Evolutionary conservation across 2,113 vertebrate species (phyloP).

Genomic region (Excalfactoria chinensis): DNA sequence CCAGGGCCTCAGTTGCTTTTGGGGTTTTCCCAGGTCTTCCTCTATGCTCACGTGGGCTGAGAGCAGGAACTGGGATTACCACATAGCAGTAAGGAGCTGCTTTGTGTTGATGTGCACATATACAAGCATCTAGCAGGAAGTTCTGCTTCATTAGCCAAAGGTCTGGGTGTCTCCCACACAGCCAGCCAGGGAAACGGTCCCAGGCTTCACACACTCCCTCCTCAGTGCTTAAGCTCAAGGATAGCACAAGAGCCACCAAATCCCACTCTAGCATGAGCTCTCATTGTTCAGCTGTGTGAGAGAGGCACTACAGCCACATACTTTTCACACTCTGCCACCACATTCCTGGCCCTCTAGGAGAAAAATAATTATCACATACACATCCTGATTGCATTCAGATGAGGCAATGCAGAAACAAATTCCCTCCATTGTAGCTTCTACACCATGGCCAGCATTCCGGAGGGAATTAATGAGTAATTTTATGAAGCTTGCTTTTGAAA

Average conservation of each 20-base stretch:
- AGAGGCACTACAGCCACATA: background rate
- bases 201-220: background rate
- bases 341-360: background rate
- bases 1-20: too few species aligned
- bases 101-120: accelerated
- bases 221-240: background rate
- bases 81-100: background rate
- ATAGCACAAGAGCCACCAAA: background rate
- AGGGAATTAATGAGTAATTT: background rate
- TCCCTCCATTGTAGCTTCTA: background rate
- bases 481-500: background rate
- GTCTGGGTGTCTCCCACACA: background rate
- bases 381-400: background rate
- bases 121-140: background rate
- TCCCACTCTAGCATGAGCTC: background rate
- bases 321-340: background rate
- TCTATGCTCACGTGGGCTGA: background rate
- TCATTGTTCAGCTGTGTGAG: background rate
- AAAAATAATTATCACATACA: background rate
- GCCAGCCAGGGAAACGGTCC: background rate
- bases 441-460: background rate
- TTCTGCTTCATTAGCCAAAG: background rate
- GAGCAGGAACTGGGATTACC: background rate
- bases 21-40: background rate
- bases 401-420: background rate